Evolutionary conservation across 2,888 invertebrate species (phyloP), one percentile per base, ranked within the genome.

Genomic region (Siphlonurus alternatus): DNA sequence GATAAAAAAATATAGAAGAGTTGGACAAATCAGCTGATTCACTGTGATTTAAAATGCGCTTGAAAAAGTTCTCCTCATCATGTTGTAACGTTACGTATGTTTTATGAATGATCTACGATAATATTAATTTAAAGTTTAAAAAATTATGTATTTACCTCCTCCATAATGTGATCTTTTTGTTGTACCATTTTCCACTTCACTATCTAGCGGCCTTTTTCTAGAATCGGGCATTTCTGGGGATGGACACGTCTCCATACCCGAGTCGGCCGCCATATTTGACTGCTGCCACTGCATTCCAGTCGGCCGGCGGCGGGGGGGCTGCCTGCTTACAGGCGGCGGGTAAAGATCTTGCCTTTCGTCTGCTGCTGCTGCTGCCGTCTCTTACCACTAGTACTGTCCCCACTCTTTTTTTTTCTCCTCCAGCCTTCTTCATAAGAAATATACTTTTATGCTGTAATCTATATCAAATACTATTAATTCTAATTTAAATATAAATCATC

Each of bases 241-340:
- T 79, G 90, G 87, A 84, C 90, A 90, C 83, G 90, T 88, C 84
- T 90, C 90, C 89, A 90, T 90, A 83, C 88, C 88, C 83, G 88
- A 87, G 82, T 90, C 90, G 80, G 89, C 89, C 83, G 89, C 90
- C 89, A 90, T 90, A 81, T 87, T 86, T 83, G 76, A 78, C 78
- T 78, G 68, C 66, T 63, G 68, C 65, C 38, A 67, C 60, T 68
- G 65, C 53, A 63, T 64, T 67, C 66, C 65, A 59, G 59, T 64
- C 38, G 38, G 64, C 61, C 64, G 64, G 60, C 63, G 59, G 63
- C 23, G 63, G 24, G 59, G 63, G 24, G 59, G 63, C 22, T 56
- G 56, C 56, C 56, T 56, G 22, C 56, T n/a, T 56, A 10, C 56
- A 56, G 56, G 56, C 56, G 56, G 56, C 38, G 38, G 38, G 38